Conservation (phyloP, 2,888 invertebrate genomes). For the Lithodes maja region DNA sequence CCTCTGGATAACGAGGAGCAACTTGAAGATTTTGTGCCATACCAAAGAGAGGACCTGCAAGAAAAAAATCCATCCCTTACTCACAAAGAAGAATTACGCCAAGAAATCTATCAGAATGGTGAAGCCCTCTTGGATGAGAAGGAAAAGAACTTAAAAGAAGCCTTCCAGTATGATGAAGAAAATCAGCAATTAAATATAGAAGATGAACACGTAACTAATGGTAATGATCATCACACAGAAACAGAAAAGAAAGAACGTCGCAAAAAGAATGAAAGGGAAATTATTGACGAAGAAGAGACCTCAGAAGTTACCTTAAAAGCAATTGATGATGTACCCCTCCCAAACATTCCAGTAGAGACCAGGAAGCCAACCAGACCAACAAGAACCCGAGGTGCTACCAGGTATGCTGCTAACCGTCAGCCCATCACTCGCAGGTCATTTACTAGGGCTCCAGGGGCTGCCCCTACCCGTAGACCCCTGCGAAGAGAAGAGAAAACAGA, state of each 20-base stretch:
- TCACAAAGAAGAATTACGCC: background rate
- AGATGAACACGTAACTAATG: background rate
- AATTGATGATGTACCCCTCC: conserved; percentile 26
- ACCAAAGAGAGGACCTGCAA: background rate
- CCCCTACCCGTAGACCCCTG: background rate
- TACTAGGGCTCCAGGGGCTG: background rate
- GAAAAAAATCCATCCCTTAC: background rate
- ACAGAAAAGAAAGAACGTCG: background rate
- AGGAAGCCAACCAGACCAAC: conserved; percentile 10
- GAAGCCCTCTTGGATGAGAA: background rate
- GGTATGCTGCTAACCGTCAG: conserved; percentile 26
- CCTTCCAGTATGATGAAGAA: background rate
- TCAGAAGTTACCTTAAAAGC: conserved; percentile 3
- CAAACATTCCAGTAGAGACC: conserved; percentile 8
- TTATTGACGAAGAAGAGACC: background rate
- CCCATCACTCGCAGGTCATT: conserved; percentile 36
- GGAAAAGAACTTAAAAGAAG: background rate
- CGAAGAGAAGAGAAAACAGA: background rate
- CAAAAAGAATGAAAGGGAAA: conserved; percentile 3
- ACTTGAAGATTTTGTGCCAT: background rate
- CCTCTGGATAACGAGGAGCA: background rate
- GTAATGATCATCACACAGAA: background rate
- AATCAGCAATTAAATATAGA: background rate
- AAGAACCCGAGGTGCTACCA: conserved; percentile 29
- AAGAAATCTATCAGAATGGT: background rate